Evolutionary conservation across 2,797 vertebrate species (phyloP), one percentile per base, ranked within the genome.

Genomic region (Anolis apletophallus): DNA sequence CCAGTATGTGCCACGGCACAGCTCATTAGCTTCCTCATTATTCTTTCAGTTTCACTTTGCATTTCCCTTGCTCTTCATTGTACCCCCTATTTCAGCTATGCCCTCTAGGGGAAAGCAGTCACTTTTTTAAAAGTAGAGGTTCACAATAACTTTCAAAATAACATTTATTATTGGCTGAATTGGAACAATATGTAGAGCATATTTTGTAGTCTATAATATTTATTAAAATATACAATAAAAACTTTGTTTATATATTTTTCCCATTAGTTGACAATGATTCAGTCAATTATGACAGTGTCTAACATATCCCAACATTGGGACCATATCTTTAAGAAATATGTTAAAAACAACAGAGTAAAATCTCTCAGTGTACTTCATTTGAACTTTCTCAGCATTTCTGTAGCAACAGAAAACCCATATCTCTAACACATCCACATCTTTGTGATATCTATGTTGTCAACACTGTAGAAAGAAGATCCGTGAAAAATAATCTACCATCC

Each of bases 21-120:
- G 55, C 32, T 79, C 68, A 72, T 87, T 80, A 83, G 46, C 55
- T 46, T 11, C 54, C 67, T 83, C 12, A n/a, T 87, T 83, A 79
- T 40, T 36, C 67, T 79, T 84, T 84, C 68, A 40, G 36, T 87
- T 79, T 79, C 75, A 87, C 52, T 61, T 77, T 76, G 67, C 71
- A 23, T 46, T 79, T 73, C 23, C 40, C 55, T 79, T 59, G 46
- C 32, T 59, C 36, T 69, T 82, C 79, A 26, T 54, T 13, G 40
- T 72, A 64, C 17, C 26, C 26, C 21, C 19, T 78, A 77, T 26
- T 75, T 77, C 80, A 32, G 4, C 13, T 17, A 54, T 26, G 73
- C 52, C 23, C 36, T 80, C 72, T 17, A 0, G 9, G 29, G 8
- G 68, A 32, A 16, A 55, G 46, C 11, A 71, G 23, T 40, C 40